Evolutionary conservation across 2,797 vertebrate genomes (phyloP), one percentile per base, ranked within the genome.

Genomic region (Melanotaenia nigrans): DNA sequence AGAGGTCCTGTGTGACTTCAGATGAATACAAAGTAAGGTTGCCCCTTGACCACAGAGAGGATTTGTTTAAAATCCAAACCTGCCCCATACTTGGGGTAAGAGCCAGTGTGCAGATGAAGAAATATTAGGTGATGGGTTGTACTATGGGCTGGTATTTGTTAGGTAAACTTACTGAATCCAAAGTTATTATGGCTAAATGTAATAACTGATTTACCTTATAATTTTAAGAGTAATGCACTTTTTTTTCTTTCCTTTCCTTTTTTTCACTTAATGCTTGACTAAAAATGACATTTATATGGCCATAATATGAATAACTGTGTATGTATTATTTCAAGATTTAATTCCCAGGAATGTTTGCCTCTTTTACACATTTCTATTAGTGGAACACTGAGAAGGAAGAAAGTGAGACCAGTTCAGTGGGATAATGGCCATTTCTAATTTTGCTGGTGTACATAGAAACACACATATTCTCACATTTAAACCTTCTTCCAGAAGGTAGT

Each of bases 1-100:
- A 66, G 60, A 59, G 75, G 82, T 35, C 71, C 30, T 28, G 77
- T 12, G 32, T 65, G 65, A 53, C 81, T 79, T 42, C 61, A 68
- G 69, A 56, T 74, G 84, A 88, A 90, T 89, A 76, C 70, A 87
- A 80, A 92, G 68, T 38, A 20, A 65, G 75, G 63, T 73, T 7
- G 35, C 68, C 55, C 72, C 69, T 56, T 35, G 53, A 79, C 79
- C 76, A 80, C 79, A 86, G 67, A 75, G 71, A 77, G 60, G 69
- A 32, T 72, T 76, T 54, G 54, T 87, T 82, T 79, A 61, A 73
- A 82, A 81, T 60, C 51, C 59, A 73, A 73, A 57, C 30, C 38
- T 22, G 30, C 67, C 65, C 40, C 61, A 71, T 58, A 28, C 32
- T 65, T 38, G 25, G 40, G 5, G 68, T 16, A 3, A 75, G 61